A percentile compares a stretch with the other conserved stretches of the same genome.
These are phyloP conservation scores for Quadroppia sp. DNA, from an alignment of 2,888 invertebrate species.

Conservation along the genomic window DNA sequence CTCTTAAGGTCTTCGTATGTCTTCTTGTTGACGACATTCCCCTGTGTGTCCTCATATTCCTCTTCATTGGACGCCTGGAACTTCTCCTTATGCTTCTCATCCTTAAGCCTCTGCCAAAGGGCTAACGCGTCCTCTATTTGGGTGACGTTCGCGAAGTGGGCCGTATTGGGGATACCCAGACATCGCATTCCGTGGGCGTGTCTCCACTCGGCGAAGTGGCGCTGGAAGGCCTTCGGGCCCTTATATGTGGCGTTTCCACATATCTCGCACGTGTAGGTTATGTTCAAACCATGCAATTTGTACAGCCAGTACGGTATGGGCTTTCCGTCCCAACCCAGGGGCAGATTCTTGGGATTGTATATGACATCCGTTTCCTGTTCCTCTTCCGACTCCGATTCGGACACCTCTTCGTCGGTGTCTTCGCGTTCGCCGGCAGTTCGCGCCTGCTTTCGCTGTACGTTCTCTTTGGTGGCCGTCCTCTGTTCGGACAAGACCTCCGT, in stretches of 20 bases:
- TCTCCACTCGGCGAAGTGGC: conserved; percentile 88
- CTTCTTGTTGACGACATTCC: conserved; percentile 97
- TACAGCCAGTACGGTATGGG: conserved; percentile 93
- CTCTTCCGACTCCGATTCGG: conserved; percentile 69
- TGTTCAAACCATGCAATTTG: conserved; percentile 96
- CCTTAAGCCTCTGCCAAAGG: conserved; percentile 95
- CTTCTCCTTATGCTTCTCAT: conserved; percentile 88
- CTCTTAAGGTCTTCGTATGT: conserved; percentile 97
- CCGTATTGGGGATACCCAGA: conserved; percentile 97
- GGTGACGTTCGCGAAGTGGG: conserved; percentile 99
- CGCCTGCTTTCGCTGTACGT: conserved; percentile 96
- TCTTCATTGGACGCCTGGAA: conserved; percentile 88
- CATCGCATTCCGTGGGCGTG: conserved; percentile 90
- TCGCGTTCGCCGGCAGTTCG: conserved; percentile 87
- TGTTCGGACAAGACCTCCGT: conserved; percentile 75
- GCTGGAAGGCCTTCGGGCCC: conserved; percentile 99
- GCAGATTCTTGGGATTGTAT: conserved; percentile 98
- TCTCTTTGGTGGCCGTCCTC: conserved; percentile 87
- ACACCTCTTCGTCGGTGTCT: conserved; percentile 71
- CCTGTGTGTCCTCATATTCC: conserved; percentile 96
- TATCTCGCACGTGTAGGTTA: conserved; percentile 98
- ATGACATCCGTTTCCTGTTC: conserved; percentile 91
- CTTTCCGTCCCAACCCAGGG: conserved; percentile 97
- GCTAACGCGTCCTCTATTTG: conserved; percentile 96
- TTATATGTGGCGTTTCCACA: conserved; percentile 97